phyloP scores from a whole-genome alignment of 2,797 vertebrate genomes.

The Myioborus melanocephalus region DNA sequence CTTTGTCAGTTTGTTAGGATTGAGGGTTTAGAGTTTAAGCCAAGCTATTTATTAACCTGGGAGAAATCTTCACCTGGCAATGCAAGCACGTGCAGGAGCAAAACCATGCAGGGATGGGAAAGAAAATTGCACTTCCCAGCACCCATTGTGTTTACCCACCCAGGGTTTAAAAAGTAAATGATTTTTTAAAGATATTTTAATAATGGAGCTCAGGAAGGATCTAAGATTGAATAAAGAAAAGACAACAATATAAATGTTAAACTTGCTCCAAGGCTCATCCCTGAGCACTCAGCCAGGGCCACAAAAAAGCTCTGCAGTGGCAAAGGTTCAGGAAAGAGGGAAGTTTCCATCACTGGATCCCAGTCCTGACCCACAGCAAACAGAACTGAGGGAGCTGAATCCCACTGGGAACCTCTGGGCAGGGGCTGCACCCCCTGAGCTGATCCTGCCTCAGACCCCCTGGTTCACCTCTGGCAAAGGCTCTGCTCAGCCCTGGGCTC shows the following conservation, averaged over 20 bases:
- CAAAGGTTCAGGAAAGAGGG: background rate
- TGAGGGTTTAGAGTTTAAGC: background rate
- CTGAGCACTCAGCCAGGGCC: background rate
- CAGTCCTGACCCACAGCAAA: background rate
- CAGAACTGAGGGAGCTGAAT: accelerated
- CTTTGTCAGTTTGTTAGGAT: background rate
- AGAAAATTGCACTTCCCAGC: background rate
- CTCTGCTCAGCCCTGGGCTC: accelerated
- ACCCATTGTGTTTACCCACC: background rate
- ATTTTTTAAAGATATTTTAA: background rate
- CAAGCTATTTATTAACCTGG: background rate
- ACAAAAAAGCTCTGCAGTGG: background rate
- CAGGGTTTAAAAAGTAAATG: background rate
- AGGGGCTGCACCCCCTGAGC: background rate
- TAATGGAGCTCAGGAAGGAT: background rate
- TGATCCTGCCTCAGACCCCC: accelerated
- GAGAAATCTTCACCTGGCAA: background rate
- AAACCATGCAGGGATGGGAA: background rate
- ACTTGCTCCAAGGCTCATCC: background rate
- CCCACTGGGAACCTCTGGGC: accelerated
- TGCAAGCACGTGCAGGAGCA: background rate
- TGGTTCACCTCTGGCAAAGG: accelerated
- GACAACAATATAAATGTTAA: background rate
- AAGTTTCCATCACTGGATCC: background rate
- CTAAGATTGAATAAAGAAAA: background rate